Conservation (phyloP, 2,113 vertebrate genomes). For the Misgurnus mizolepis region DNA sequence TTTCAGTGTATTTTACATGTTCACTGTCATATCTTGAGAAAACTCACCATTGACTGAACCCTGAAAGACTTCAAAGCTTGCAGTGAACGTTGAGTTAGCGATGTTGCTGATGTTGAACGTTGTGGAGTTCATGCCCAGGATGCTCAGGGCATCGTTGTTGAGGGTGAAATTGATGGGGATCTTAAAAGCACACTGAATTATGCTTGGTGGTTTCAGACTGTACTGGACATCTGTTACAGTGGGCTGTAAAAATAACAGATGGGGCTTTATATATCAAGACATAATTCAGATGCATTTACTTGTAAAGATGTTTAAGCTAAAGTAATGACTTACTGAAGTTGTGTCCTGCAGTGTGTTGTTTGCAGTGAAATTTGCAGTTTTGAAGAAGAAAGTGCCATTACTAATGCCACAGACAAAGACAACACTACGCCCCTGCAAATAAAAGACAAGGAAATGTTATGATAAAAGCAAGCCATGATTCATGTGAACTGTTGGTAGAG, state of each 20-base stretch:
- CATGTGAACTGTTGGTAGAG: background rate
- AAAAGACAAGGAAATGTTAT: background rate
- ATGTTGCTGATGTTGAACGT: background rate
- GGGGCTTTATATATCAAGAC: too few species aligned
- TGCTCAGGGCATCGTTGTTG: background rate
- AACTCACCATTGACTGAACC: background rate
- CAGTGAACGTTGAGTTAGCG: fast-evolving
- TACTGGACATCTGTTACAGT: background rate
- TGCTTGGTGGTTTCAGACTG: background rate
- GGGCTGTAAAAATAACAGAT: background rate
- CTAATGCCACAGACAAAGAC: background rate
- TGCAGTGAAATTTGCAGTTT: background rate
- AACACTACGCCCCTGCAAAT: background rate
- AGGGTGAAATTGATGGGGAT: background rate
- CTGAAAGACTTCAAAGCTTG: background rate
- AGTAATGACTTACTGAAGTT: background rate
- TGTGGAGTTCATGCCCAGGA: background rate
- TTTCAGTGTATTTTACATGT: background rate
- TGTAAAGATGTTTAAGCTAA: background rate
- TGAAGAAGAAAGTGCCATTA: background rate
- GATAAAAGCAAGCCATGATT: background rate
- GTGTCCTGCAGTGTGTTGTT: background rate
- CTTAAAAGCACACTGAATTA: background rate
- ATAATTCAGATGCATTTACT: too few species aligned
- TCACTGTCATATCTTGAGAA: background rate